Base-by-base conservation (phyloP, 1,140 invertebrate genomes). In the Copidosoma floridanum region DNA sequence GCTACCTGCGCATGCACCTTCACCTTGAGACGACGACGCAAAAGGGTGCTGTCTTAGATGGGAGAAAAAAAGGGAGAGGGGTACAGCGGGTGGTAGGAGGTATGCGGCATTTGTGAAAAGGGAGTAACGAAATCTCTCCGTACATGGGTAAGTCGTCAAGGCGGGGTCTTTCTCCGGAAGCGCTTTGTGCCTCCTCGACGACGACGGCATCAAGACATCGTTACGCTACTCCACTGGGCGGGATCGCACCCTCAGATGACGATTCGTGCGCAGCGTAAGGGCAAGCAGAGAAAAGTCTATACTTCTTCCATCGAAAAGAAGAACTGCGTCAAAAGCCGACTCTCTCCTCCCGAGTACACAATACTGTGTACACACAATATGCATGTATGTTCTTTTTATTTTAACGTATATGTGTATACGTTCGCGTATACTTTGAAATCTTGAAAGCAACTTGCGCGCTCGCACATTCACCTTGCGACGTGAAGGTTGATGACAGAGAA, bases 301-400 rank as follows among this genome's bases (percentile, higher is more conserved):
- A n/a, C n/a, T n/a, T n/a, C n/a, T n/a, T n/a, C n/a, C n/a, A n/a
- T 32, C 29, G 29, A 12, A 77, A 78, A 76, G 76, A 79, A 79
- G 77, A 76, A 78, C 67, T 76, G 75, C 73, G 77, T 78, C 77
- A 79, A 78, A 77, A 79, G 74, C 73, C 76, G 76, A 78, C 71
- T 76, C 71, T 67, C n/a, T n/a, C n/a, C n/a, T n/a, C n/a, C n/a
- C n/a, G n/a, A n/a, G n/a, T n/a, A n/a, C n/a, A n/a, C n/a, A n/a
- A n/a, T n/a, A n/a, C n/a, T n/a, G n/a, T n/a, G n/a, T n/a, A n/a
- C n/a, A n/a, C n/a, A n/a, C n/a, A n/a, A n/a, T n/a, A n/a, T n/a
- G n/a, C n/a, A n/a, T n/a, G n/a, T n/a, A n/a, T n/a, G n/a, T n/a
- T n/a, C n/a, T n/a, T n/a, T n/a, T n/a, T n/a, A n/a, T n/a, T n/a